Evolutionary conservation across 2,113 vertebrate species (phyloP), one percentile per base, ranked within the genome.

Genomic region (Baryphthengus martii): DNA sequence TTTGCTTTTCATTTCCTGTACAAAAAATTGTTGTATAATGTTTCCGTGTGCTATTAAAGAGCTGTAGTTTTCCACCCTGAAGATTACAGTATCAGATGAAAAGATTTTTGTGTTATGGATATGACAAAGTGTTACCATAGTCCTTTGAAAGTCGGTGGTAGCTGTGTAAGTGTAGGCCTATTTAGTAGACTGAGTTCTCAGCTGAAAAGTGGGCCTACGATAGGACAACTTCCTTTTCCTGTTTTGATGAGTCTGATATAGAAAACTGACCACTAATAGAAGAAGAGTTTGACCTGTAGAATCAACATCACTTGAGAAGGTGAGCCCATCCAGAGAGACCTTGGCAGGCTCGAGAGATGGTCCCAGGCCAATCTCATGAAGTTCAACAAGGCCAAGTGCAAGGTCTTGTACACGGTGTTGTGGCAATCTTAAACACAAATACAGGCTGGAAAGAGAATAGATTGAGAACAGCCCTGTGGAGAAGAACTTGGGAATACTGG

Each of bases 1-100:
- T 85, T 85, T 85, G n/a, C 68, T 89, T 94, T 92, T 91, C 47
- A 89, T 94, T 95, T 94, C 33, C 61, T 49, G 39, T 25, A 17
- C 65, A 89, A 91, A 94, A 94, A 95, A 44, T 8, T 67, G 39
- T 78, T 89, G 52, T 55, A n/a, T 61, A 84, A 84, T 28, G 20
- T 73, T 92, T 74, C 77, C 80, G 15, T 73, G 37, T 35, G 62
- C 55, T 95, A 61, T 90, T 93, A 84, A 79, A 71, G 40, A 79
- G 24, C 56, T 56, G 19, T 20, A 68, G 42, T 77, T 86, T 72
- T 93, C 85, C 45, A 87, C 55, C 52, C 19, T 89, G 50, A 61
- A 91, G 77, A 95, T 75, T 94, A 55, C 70, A 52, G 24, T 89
- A 84, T 78, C 65, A 89, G 87, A 85, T 78, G 39, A 71, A 92